These are phyloP conservation scores for Cataglyphis rosenhaueri DNA, from an alignment of 2,888 invertebrate species.

Conservation along the genomic window DNA sequence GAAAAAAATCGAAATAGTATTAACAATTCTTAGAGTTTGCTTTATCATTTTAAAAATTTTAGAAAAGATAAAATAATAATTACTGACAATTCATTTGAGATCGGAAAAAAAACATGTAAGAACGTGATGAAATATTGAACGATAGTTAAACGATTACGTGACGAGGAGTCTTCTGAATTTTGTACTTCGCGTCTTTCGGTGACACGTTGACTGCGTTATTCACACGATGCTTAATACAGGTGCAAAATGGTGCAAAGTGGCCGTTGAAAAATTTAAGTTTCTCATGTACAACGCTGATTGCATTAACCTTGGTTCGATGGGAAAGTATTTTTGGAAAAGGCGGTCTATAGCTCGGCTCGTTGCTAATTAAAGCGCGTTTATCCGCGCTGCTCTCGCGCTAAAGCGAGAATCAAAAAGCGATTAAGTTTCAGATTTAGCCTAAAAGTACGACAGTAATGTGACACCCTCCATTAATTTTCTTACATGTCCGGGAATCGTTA, in stretches of 20 bases:
- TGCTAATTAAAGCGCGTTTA: constrained; percentile 64
- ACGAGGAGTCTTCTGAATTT: constrained; percentile 28
- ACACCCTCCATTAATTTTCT: constrained; percentile 63
- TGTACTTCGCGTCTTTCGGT: constrained; percentile 19
- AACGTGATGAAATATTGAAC: constrained; percentile 14
- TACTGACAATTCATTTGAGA: background rate
- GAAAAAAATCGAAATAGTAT: background rate
- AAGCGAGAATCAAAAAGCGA: constrained; percentile 60
- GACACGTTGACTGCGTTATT: constrained; percentile 19
- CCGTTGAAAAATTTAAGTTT: constrained; percentile 49
- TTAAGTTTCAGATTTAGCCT: constrained; percentile 57
- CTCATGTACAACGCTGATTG: constrained; percentile 39
- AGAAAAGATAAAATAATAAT: background rate
- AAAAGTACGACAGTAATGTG: constrained; percentile 63
- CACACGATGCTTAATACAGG: constrained; percentile 28
- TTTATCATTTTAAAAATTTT: background rate
- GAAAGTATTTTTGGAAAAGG: constrained; percentile 62
- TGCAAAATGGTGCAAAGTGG: constrained; percentile 28
- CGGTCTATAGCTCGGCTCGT: constrained; percentile 40
- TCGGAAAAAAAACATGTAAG: background rate
- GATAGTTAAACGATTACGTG: constrained; percentile 25
- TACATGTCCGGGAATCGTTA: constrained; percentile 58
- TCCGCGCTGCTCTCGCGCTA: constrained; percentile 31
- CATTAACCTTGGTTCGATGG: constrained; percentile 62
- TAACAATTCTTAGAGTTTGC: background rate